phyloP scores from a whole-genome alignment of 2,113 vertebrate genomes.

The Anolis carolinensis region DNA sequence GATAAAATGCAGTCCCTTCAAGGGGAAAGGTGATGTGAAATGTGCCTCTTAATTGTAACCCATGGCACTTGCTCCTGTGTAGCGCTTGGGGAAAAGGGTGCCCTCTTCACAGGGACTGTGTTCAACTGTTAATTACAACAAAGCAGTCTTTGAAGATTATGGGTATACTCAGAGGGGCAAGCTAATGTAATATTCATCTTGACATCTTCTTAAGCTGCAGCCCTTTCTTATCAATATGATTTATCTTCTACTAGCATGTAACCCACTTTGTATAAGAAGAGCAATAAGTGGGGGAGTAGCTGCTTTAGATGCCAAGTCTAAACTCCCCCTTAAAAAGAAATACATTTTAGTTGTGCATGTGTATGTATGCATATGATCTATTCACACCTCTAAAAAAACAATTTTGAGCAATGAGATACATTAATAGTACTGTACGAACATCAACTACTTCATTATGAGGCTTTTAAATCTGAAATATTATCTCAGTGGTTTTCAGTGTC shows the following conservation, averaged over 20 bases:
- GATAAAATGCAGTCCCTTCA: constrained; percentile 1
- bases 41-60: not conserved
- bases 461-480: not conserved
- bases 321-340: no score
- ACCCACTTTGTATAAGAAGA: not conserved
- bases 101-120: not conserved
- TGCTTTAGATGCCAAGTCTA: not conserved
- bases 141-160: constrained; percentile 60
- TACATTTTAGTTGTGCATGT: no score
- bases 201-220: constrained; percentile 44
- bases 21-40: not conserved
- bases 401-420: not conserved
- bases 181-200: constrained; percentile 60
- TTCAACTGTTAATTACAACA: constrained; percentile 52
- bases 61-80: constrained; percentile 18
- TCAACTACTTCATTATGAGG: not conserved
- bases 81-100: not conserved
- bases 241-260: constrained; percentile 46
- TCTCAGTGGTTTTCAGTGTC: not conserved
- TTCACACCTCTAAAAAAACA: not conserved
- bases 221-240: constrained; percentile 38
- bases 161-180: constrained; percentile 53
- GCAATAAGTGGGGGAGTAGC: not conserved
- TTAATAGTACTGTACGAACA: not conserved
- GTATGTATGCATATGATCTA: not conserved